Evolutionary conservation across 2,797 vertebrate genomes (phyloP), one percentile per base, ranked within the genome.

Genomic region (Halcyon leucocephala): DNA sequence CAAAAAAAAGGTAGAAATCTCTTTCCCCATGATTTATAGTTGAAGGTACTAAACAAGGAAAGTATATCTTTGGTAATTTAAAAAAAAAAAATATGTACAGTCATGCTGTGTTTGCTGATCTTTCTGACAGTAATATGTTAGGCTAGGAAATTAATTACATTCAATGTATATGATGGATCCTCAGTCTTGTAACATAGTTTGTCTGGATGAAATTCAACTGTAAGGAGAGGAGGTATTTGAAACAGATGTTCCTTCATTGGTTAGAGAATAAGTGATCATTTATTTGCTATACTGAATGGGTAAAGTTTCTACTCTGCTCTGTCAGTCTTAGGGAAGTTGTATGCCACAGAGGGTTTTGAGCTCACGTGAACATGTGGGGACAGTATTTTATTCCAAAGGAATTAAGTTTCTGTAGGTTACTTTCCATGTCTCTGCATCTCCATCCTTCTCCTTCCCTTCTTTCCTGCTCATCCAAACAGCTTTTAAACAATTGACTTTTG

Each of bases 101-200:
- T 65, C 28, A 10, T 67, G 48, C 44, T 81, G 39, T 46, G 35
- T 82, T 86, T 66, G 44, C 72, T 94, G 57, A 57, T 94, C 5
- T 57, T 92, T 88, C 78, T 82, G 31, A 16, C 80, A 82, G 61
- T 54, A 71, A 2, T 83, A 67, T 49, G 39, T 82, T 74, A 81
- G 91, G 12, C 48, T 71, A 67, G 57, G 31, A 83, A 89, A 49
- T 87, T 41, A 83, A 87, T 52, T 85, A 41, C 26, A 49, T 89
- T 86, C 42, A 39, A 0, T 51, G 13, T 31, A 31, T 89, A 31
- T 7, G 14, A 12, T 79, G 46, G 28, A 82, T 69, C 13, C 35
- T 39, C 55, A 79, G 4, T 82, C 77, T 51, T 44, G 8, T 2
- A 5, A 58, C 26, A 10, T 28, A 49, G 28, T 74, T 80, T 89